phyloP scores from a whole-genome alignment of 2,888 invertebrate species.

The Choreutis nemorana region DNA sequence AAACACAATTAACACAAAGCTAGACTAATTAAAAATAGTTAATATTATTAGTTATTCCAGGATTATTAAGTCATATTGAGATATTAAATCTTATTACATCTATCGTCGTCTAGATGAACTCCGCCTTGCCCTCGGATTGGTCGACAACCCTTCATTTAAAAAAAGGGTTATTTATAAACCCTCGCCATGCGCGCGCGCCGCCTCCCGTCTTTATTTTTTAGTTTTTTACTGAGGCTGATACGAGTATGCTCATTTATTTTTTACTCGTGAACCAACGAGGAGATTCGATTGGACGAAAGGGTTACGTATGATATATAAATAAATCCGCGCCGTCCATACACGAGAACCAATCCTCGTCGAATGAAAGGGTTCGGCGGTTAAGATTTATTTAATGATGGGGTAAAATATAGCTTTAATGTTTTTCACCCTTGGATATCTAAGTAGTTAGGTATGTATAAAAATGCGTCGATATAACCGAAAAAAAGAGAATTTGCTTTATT shows the following conservation, averaged over 20 bases:
- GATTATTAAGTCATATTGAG: not conserved
- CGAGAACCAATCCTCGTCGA: constrained; percentile 26
- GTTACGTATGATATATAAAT: constrained; percentile 52
- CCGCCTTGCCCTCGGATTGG: constrained; percentile 53
- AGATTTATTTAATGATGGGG: no score
- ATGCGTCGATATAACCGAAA: no score
- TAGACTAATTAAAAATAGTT: not conserved
- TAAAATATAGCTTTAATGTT: no score
- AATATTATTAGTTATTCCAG: not conserved
- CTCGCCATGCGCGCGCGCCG: constrained; percentile 41
- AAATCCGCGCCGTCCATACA: constrained; percentile 37
- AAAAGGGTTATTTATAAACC: constrained; percentile 62
- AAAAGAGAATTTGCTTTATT: no score
- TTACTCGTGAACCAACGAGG: constrained; percentile 26
- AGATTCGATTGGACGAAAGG: constrained; percentile 53
- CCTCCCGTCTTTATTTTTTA: constrained; percentile 39
- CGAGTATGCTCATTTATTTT: constrained; percentile 47
- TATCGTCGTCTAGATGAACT: constrained; percentile 24
- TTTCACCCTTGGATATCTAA: no score
- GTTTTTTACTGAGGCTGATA: constrained; percentile 41
- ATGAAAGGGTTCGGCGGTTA: constrained; percentile 48
- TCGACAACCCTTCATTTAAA: constrained; percentile 42
- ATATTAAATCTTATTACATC: constrained; percentile 11
- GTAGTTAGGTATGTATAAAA: no score
- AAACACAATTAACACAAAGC: constrained; percentile 6